Evolutionary conservation across 1,140 invertebrate species (phyloP).

Genomic region (Hetaerina americana): DNA sequence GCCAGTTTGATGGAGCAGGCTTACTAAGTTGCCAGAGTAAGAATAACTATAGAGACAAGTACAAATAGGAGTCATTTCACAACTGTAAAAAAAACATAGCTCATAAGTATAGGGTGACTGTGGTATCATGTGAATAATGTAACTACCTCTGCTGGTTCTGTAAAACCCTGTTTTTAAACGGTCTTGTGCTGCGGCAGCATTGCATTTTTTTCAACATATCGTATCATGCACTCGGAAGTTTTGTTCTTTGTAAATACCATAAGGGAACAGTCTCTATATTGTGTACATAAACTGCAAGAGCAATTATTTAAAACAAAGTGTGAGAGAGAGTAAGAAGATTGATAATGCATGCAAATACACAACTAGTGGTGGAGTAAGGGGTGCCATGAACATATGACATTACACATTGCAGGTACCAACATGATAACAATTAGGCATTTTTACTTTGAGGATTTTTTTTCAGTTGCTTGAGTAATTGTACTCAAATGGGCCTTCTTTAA

Average conservation of each 20-base stretch:
- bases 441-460: too few relatives aligned
- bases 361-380: background rate
- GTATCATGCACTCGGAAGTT: background rate
- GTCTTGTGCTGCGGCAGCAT: background rate
- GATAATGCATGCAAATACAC: background rate
- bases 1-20: slow-evolving; percentile 9
- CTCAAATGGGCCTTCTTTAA: too few relatives aligned
- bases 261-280: background rate
- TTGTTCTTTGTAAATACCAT: background rate
- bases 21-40: slow-evolving; percentile 5
- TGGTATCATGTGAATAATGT: slow-evolving; percentile 4
- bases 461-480: too few relatives aligned
- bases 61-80: slow-evolving; percentile 10
- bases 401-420: too few relatives aligned
- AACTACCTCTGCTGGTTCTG: background rate
- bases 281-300: background rate
- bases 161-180: background rate
- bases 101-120: background rate
- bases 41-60: slow-evolving; percentile 8
- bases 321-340: background rate
- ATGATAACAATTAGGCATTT: too few relatives aligned
- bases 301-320: background rate
- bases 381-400: too few relatives aligned
- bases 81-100: slow-evolving; percentile 13
- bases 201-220: background rate